A percentile compares a stretch with the other conserved stretches of the same genome.
phyloP scores from a whole-genome alignment of 2,113 vertebrate species.

The Podiceps cristatus region DNA sequence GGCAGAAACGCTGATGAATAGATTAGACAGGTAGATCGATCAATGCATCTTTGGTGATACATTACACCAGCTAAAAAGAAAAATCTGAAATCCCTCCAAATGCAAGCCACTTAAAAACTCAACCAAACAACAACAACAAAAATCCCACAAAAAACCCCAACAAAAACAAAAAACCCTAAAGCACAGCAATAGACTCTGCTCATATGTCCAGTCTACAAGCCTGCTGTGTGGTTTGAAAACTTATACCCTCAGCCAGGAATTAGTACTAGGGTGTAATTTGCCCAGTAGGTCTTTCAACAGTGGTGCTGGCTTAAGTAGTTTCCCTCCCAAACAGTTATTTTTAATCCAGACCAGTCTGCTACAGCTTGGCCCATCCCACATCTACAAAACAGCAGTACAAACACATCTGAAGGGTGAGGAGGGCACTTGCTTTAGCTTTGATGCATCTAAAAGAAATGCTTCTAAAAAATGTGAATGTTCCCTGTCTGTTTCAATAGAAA shows the following conservation, averaged over 20 bases:
- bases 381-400: not conserved
- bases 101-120: not conserved
- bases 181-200: not conserved
- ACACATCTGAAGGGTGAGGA: not conserved
- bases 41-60: not conserved
- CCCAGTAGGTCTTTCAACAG: not conserved
- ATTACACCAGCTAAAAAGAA: not conserved
- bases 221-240: not conserved
- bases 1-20: not conserved
- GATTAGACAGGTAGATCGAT: not conserved
- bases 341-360: constrained; percentile 4
- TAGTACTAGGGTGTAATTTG: not conserved
- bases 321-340: not conserved
- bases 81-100: not conserved
- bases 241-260: not conserved
- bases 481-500: not conserved
- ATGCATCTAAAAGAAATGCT: not conserved
- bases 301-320: not conserved
- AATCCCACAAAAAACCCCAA: too few relatives aligned
- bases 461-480: not conserved
- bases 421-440: not conserved
- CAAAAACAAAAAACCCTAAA: not conserved
- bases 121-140: too few relatives aligned
- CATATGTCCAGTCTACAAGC: not conserved
- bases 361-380: not conserved